phyloP scores from a whole-genome alignment of 2,113 vertebrate species.

The Barbus barbus region DNA sequence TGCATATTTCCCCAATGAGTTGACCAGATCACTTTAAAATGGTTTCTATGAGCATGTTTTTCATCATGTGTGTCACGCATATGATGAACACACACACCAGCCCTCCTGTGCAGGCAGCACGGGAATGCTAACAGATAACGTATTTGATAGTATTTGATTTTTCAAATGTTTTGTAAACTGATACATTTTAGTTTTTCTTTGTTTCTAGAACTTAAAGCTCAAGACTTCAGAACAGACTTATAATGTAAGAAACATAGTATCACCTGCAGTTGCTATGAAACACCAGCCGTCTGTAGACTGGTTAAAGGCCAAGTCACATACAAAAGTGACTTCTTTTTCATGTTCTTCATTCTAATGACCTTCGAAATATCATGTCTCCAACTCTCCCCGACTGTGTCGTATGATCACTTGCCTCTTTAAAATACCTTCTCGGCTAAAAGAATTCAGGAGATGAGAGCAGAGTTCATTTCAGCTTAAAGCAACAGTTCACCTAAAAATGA shows the following conservation, averaged over 20 bases:
- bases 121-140: not conserved
- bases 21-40: slow-evolving; percentile 13
- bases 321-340: slow-evolving; percentile 41
- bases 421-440: not conserved
- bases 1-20: slow-evolving; percentile 19
- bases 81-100: not conserved
- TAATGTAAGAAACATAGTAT: slow-evolving; percentile 45
- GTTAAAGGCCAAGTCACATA: slow-evolving; percentile 56
- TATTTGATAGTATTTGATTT: too few species aligned
- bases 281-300: slow-evolving; percentile 42
- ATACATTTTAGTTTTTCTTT: not conserved
- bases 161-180: too few species aligned
- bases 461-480: not conserved
- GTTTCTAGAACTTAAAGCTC: slow-evolving; percentile 37
- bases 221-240: slow-evolving; percentile 23
- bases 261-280: slow-evolving; percentile 52
- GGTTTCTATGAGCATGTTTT: slow-evolving; percentile 10
- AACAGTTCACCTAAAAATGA: not conserved
- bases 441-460: not conserved
- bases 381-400: slow-evolving; percentile 8
- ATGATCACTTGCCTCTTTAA: slow-evolving; percentile 27
- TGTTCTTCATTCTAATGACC: slow-evolving; percentile 56
- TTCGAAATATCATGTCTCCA: slow-evolving; percentile 60
- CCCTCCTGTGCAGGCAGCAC: not conserved
- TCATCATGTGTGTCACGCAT: not conserved